Evolutionary conservation across 2,888 invertebrate genomes (phyloP), one percentile per base, ranked within the genome.

Genomic region (Abrostola tripartita): DNA sequence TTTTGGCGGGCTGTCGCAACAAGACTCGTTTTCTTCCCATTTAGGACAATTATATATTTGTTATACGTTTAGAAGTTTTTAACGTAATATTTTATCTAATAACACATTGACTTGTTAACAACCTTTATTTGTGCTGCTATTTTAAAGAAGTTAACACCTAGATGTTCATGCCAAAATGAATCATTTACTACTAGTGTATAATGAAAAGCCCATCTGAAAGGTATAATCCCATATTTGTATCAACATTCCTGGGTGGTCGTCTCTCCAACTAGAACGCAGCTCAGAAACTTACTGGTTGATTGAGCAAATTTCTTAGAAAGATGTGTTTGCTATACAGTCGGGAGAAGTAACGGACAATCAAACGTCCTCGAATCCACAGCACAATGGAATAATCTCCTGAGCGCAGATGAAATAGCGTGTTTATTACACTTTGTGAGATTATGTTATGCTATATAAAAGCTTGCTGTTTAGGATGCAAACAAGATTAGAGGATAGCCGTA

Each of bases 401-500:
- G 69, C 49, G 36, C 41, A 41, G 37, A 37, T 50, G 71, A 71
- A 72, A 72, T 75, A 50, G 56, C 57, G 49, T 69, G 75, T 72
- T 72, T 72, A 72, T 72, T 72, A 72, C 65, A 61, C 58, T 67
- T 42, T 40, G 63, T 37, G 53, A 75, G 60, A 74, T 61, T 72
- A 75, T 75, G 52, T 69, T 65, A 51, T 58, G 71, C 36, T 60
- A 50, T 56, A 70, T 70, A 70, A 71, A 58, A 75, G 59, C 65
- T 52, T 73, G 47, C 69, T 75, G 59, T 70, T 75, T 75, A 71
- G 71, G 75, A 72, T 72, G 65, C 76, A 75, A 72, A 75, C 76
- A 60, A 72, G 71, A 72, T 72, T 72, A 72, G 71, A 53, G 52
- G 36, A 71, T 71, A 61, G 76, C 54, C 49, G 65, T 72, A 72